Evolutionary conservation across 92 coral and sea anemone genomes (phyloP), one percentile per base, ranked within the genome.

Genomic region (Diadumene lineata): DNA sequence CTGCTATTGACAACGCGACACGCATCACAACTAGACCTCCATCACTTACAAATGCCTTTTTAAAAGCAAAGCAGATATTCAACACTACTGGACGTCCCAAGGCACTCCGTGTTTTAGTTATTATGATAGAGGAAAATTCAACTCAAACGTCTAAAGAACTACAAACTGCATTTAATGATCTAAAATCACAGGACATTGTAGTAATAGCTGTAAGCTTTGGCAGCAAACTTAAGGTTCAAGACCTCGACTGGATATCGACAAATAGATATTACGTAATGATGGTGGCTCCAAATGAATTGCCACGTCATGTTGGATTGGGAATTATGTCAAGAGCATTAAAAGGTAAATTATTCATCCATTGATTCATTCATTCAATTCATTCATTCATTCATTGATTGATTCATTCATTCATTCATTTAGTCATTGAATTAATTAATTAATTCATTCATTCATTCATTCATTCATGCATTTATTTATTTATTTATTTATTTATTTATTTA

Each of bases 301-400:
- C 69, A 18, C 79, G 79, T 2, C 79, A 74, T 17, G 34, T 74
- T 16, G 53, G 60, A 21, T 43, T 60, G 10, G 70, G 70, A 1
- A 62, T 74, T 51, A 74, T 74, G 79, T 34, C 70, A 25, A 60
- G 79, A 43, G 79, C 79, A 16, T 56, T 74, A 1, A 74, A 74
- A 43, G 69, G 79, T 74, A 61, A 28, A 56, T n/a, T 4, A 1
- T 6, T 4, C 48, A 38, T 38, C 48, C n/a, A n/a, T n/a, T n/a
- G n/a, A n/a, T n/a, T n/a, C n/a, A n/a, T n/a, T n/a, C n/a, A n/a
- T n/a, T n/a, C n/a, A n/a, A n/a, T n/a, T n/a, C n/a, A n/a, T n/a
- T n/a, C n/a, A n/a, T n/a, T n/a, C n/a, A n/a, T n/a, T n/a, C n/a
- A n/a, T n/a, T n/a, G n/a, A n/a, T n/a, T n/a, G n/a, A n/a, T n/a